Base-by-base conservation (phyloP, 2,888 invertebrate genomes). In the Herminia tarsipennalis region DNA sequence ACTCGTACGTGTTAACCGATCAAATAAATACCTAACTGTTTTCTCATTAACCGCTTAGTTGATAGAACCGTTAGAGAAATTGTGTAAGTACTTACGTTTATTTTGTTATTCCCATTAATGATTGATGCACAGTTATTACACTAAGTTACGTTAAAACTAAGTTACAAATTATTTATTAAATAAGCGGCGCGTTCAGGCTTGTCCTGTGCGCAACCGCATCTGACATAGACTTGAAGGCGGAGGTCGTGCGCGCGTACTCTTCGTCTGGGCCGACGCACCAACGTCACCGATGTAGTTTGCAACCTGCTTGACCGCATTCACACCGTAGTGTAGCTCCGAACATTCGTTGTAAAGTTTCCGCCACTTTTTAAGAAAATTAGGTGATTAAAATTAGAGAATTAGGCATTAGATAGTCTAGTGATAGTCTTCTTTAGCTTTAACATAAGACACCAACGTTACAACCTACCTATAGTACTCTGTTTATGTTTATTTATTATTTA, bases 151-250 rank as follows among this genome's bases (percentile, higher is more conserved):
- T 64, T 48, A 52, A 47, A 58, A 63, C 38, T 58, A 62, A 58
- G 34, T 54, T 61, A n/a, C n/a, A 56, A 42, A 25, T 40, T 47
- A 36, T 48, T 54, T 48, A 39, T 49, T 59, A 48, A 54, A 48
- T 60, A 28, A 53, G 64, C 62, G 66, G 64, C 71, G 72, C 81
- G 84, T 74, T 59, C 66, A 59, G 65, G 50, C 49, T 54, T 65
- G 35, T 48, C 22, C 64, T 50, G 52, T 56, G 79, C 83, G 83
- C 78, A 57, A 70, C 77, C 83, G 81, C 86, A 78, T 86, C 83
- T 80, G 77, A 56, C 70, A 67, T 53, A 64, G 58, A 56, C 50
- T 37, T 46, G 53, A 41, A 53, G 52, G 53, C 43, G 42, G 65
- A 58, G 58, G 63, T 60, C 58, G 69, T 32, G 65, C 66, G 60